Conservation (phyloP, 37 sponge, comb jelly and placozoan species). For the Crambe crambe region DNA sequence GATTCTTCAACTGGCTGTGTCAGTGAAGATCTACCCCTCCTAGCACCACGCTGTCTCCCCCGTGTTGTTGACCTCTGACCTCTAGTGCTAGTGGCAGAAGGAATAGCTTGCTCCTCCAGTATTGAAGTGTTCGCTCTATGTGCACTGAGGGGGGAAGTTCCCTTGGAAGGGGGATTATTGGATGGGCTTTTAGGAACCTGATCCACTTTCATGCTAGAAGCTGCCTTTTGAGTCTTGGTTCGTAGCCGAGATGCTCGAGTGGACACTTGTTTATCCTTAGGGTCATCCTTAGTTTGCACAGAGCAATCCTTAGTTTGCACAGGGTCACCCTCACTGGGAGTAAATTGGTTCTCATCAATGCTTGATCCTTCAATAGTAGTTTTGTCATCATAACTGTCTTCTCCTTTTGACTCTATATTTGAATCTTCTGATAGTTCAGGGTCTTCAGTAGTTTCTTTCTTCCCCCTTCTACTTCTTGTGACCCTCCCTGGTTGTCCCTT, state of each 20-base stretch:
- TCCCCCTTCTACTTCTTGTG: neutral
- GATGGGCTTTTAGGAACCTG: too few relatives aligned
- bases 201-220: too few relatives aligned
- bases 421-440: neutral
- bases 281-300: neutral
- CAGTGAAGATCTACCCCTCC: too few relatives aligned
- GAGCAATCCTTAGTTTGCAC: neutral
- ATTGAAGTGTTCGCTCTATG: too few relatives aligned
- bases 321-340: neutral
- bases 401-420: neutral
- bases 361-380: too few relatives aligned
- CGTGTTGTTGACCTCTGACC: neutral
- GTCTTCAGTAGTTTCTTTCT: neutral
- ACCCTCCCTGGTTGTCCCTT: neutral
- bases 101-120: too few relatives aligned
- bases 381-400: neutral
- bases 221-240: neutral
- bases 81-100: neutral
- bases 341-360: neutral
- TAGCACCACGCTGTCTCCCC: constrained; percentile 9
- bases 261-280: neutral
- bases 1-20: too few relatives aligned
- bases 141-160: too few relatives aligned
- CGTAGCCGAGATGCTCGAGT: neutral
- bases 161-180: too few relatives aligned